phyloP scores from a whole-genome alignment of 2,113 vertebrate species.

The Pelodiscus sinensis region DNA sequence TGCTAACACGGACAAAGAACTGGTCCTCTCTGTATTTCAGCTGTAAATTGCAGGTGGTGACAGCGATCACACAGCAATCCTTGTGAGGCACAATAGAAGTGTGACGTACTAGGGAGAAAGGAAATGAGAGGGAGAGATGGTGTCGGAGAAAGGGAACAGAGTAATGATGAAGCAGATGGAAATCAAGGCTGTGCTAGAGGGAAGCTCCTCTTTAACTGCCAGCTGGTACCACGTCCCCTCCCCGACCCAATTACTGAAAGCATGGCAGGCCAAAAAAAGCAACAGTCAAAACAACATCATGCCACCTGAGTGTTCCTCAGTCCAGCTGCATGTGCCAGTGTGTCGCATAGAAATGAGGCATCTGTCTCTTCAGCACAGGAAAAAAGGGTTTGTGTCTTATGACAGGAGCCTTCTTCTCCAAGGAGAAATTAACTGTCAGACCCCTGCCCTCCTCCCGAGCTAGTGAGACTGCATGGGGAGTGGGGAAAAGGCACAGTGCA shows the following conservation, averaged over 20 bases:
- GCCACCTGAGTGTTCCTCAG: neutral
- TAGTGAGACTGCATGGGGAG: neutral
- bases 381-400: neutral
- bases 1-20: neutral
- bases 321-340: fast-evolving
- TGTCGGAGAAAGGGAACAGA: neutral
- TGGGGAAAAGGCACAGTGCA: neutral
- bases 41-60: neutral
- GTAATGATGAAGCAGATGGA: neutral
- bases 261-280: neutral
- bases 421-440: neutral
- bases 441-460: neutral
- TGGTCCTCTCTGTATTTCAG: neutral
- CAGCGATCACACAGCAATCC: neutral
- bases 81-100: neutral
- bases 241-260: neutral
- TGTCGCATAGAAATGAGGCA: neutral
- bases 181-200: neutral
- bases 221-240: neutral
- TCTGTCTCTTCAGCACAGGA: neutral
- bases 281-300: neutral
- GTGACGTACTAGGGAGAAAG: neutral
- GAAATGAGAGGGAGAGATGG: neutral
- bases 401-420: neutral
- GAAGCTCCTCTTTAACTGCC: neutral